phyloP scores from a whole-genome alignment of 2,888 invertebrate genomes.

The Tricholauxania praeusta region DNA sequence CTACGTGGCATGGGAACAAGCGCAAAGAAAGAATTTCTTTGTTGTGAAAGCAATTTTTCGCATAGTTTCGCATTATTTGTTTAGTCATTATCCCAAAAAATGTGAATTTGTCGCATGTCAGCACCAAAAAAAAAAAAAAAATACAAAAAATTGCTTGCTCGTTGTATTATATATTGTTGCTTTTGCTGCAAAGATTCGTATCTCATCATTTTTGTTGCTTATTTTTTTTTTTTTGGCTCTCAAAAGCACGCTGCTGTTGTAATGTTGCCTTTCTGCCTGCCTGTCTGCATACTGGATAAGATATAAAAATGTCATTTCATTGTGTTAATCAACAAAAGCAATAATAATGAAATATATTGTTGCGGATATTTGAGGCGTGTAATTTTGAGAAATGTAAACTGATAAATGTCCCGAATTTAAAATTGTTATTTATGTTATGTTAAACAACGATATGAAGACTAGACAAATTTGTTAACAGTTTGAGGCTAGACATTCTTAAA shows the following conservation, averaged over 20 bases:
- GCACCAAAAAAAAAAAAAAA: slow-evolving; percentile 25
- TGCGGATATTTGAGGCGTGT: slow-evolving; percentile 24
- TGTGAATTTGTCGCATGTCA: slow-evolving; percentile 35
- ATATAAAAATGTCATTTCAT: slow-evolving; percentile 24
- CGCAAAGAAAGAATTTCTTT: slow-evolving; percentile 23
- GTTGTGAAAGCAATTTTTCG: slow-evolving; percentile 38
- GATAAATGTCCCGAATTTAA: background rate
- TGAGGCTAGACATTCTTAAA: no score
- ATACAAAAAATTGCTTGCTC: slow-evolving; percentile 2
- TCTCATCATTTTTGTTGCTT: background rate
- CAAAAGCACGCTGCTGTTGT: background rate
- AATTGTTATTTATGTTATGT: background rate
- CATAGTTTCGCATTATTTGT: slow-evolving; percentile 43
- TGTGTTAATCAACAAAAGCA: slow-evolving; percentile 19
- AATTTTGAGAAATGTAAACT: slow-evolving; percentile 20
- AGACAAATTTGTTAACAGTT: no score
- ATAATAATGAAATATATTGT: slow-evolving; percentile 27
- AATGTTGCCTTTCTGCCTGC: background rate
- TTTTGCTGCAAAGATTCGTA: slow-evolving; percentile 31
- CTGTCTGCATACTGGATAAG: slow-evolving; percentile 27
- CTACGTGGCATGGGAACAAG: no score
- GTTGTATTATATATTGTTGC: slow-evolving; percentile 31
- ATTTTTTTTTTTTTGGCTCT: slow-evolving; percentile 6
- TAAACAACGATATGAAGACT: background rate
- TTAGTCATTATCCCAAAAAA: slow-evolving; percentile 34